Base-by-base conservation (phyloP, 2,888 invertebrate genomes). In the Bibio marci region DNA sequence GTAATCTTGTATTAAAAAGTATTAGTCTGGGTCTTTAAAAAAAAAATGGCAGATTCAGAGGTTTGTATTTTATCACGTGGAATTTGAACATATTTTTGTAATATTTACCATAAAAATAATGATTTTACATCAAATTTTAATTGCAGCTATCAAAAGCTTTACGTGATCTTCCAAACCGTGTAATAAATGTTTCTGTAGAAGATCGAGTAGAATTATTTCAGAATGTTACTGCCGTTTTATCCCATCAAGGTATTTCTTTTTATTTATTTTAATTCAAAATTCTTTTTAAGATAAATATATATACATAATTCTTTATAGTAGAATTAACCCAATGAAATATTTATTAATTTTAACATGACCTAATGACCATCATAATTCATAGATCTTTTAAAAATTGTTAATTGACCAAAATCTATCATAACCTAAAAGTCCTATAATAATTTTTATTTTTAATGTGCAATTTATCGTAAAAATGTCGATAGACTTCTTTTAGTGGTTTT, bases 211-310 rank as follows among this genome's bases (percentile, higher is more conserved):
- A 47, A 39, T 42, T 62, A 10, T 61, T 61, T 46, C 44, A 52
- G 38, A 55, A 55, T 51, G 56, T 62, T 4, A 48, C 51, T 22
- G 47, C 51, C 17, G 73, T 81, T 57, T 66, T 85, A 56, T 66
- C 72, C 53, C 73, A 77, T 57, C 71, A 79, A 63, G 82, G 86
- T 86, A 65, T 62, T 61, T 52, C 48, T 39, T 39, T 39, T 18
- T 33, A 40, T 37, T 41, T 38, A 39, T 12, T 11, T 8, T 12
- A 27, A 32, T 26, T n/a, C 11, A 31, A 26, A 10, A 19, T 7
- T 12, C 14, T 13, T 22, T 34, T 22, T 10, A 17, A 17, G 17
- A 5, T 17, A 12, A 18, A 3, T 7, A 32, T 10, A 17, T 17
- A 34, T 12, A 12, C 15, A 31, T 11, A 6, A 15, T 31, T 15